Percentiles rank a stretch among this genome's conserved stretches.
Evolutionary conservation across 2,797 vertebrate species (phyloP).

Genomic region (Siniperca obscura): DNA sequence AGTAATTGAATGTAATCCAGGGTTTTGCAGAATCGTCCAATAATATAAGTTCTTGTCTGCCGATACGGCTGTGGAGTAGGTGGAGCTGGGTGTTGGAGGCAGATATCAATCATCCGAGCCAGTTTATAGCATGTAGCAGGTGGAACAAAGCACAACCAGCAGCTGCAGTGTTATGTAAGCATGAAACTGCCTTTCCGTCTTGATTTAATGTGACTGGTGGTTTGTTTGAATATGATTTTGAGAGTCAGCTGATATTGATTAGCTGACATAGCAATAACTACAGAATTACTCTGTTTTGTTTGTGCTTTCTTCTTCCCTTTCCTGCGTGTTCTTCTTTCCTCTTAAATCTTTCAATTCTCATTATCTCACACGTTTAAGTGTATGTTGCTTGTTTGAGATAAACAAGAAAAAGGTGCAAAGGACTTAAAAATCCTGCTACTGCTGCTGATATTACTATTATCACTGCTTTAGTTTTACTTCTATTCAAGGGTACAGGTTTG

Average conservation of each 20-base stretch:
- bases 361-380: conserved; percentile 17
- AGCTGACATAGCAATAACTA: conserved; percentile 8
- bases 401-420: conserved; percentile 7
- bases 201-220: conserved; percentile 14
- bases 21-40: not conserved
- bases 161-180: conserved; percentile 22
- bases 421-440: not conserved
- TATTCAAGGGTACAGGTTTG: not conserved
- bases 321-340: not conserved
- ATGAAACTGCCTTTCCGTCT: not conserved
- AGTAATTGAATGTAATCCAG: not conserved
- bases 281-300: conserved; percentile 9
- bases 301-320: not conserved
- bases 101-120: conserved; percentile 3
- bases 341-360: conserved; percentile 22
- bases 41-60: not conserved
- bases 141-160: conserved; percentile 22
- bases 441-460: not conserved
- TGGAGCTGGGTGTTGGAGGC: conserved; percentile 4
- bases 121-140: conserved; percentile 5
- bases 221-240: conserved; percentile 19
- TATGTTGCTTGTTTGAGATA: conserved; percentile 21
- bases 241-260: conserved; percentile 51
- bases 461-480: not conserved
- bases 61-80: not conserved